Conservation (phyloP, 2,888 invertebrate genomes). For the Hypercompe scribonia region DNA sequence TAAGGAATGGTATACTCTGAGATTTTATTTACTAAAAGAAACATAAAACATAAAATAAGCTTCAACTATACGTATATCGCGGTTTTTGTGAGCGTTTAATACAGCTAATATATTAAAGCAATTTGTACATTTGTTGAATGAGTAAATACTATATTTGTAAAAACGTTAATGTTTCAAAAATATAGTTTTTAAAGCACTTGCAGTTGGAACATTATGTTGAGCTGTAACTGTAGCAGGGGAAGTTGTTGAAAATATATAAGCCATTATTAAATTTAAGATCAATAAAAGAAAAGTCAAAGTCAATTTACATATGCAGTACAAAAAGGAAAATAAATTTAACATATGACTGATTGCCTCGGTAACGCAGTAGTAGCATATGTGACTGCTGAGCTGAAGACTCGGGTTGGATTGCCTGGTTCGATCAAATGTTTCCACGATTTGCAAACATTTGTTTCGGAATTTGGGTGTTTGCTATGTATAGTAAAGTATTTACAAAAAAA, state of each 20-base stretch:
- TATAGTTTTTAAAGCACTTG: not conserved
- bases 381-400: no score
- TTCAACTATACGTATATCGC: not conserved
- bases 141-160: no score
- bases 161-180: no score
- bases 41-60: not conserved
- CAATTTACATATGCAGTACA: no score
- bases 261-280: not conserved
- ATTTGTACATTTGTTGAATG: not conserved
- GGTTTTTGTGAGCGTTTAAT: not conserved
- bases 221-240: not conserved
- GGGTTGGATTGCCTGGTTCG: no score
- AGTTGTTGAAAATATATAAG: not conserved
- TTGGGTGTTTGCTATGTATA: no score
- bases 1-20: slow-evolving; percentile 28
- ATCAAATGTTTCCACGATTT: no score
- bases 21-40: slow-evolving; percentile 17
- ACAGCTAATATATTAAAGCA: not conserved
- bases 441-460: no score
- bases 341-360: no score
- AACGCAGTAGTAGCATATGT: no score
- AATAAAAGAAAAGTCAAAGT: not conserved
- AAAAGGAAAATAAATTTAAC: no score
- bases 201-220: not conserved
- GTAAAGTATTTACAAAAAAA: no score